Evolutionary conservation across 2,113 vertebrate species (phyloP).

Genomic region (Crotalus viridis): DNA sequence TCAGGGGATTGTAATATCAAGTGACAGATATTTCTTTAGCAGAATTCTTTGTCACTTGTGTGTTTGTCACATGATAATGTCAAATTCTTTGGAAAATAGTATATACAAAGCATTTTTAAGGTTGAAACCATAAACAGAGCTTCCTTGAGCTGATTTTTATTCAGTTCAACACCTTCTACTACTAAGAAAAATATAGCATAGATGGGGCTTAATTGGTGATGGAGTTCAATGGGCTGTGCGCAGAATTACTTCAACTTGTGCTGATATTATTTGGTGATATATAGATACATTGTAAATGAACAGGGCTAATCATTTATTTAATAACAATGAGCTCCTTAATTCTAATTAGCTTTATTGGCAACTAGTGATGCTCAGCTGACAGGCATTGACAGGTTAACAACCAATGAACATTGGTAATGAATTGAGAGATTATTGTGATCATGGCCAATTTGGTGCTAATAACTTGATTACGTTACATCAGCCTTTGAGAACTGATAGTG

Average conservation of each 20-base stretch:
- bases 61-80: neutral
- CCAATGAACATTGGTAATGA: constrained; percentile 13
- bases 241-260: neutral
- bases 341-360: constrained; percentile 4
- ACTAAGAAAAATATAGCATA: neutral
- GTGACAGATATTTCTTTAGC: neutral
- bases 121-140: neutral
- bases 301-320: constrained; percentile 1
- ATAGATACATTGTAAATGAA: neutral
- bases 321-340: neutral
- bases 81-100: neutral
- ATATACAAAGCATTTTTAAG: neutral
- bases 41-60: neutral
- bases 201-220: neutral
- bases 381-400: constrained; percentile 14
- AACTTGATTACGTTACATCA: neutral
- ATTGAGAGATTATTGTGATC: neutral
- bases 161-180: neutral
- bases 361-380: neutral
- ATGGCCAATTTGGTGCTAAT: neutral
- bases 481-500: neutral
- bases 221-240: neutral
- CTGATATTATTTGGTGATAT: neutral
- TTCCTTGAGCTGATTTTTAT: neutral
- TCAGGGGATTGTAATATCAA: neutral